phyloP scores from a whole-genome alignment of 2,888 invertebrate species.

The Danaus chrysippus region DNA sequence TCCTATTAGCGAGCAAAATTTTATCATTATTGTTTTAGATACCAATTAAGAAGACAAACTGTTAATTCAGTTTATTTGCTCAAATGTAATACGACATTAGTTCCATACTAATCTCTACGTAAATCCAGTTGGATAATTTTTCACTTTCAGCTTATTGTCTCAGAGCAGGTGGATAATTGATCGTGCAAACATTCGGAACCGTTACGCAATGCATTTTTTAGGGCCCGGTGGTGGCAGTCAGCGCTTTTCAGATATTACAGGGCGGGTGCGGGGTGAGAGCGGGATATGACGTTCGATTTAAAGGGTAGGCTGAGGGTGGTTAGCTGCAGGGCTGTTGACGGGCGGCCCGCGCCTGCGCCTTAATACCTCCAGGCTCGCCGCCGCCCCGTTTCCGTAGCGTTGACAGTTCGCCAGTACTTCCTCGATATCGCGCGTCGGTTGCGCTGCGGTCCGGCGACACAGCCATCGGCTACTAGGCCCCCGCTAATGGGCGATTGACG shows the following conservation, averaged over 20 bases:
- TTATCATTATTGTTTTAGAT: no score
- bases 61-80: no score
- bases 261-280: slow-evolving; percentile 54
- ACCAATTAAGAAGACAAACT: no score
- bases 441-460: slow-evolving; percentile 49
- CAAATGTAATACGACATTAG: no score
- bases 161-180: slow-evolving; percentile 70
- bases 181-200: slow-evolving; percentile 73
- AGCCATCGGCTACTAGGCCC: slow-evolving; percentile 41
- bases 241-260: slow-evolving; percentile 76
- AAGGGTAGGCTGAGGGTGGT: slow-evolving; percentile 63
- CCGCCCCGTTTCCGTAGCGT: slow-evolving; percentile 81
- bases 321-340: slow-evolving; percentile 77
- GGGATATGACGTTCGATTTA: slow-evolving; percentile 79
- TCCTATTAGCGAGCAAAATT: no score
- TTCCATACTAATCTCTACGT: slow-evolving; percentile 14
- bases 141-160: slow-evolving; percentile 44
- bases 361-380: slow-evolving; percentile 50
- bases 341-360: slow-evolving; percentile 77
- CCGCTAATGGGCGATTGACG: slow-evolving; percentile 62
- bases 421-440: slow-evolving; percentile 73
- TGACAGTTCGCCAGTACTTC: slow-evolving; percentile 81
- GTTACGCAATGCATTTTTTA: slow-evolving; percentile 80
- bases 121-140: slow-evolving; percentile 28
- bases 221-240: slow-evolving; percentile 71